phyloP scores from a whole-genome alignment of 2,888 invertebrate species.

The Chironomus tentans region DNA sequence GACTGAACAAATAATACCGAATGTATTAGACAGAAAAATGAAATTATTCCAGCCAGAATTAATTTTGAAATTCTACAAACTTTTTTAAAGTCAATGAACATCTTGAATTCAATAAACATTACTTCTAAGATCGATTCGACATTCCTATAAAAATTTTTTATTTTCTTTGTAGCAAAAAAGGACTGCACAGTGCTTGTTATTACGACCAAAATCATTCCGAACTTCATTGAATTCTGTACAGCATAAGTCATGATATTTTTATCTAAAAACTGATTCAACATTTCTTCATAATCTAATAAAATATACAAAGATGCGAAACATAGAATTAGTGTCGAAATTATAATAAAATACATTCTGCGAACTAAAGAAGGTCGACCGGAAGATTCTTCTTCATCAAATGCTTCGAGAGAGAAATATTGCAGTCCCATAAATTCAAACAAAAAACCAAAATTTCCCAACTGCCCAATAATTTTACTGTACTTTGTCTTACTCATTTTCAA shows the following conservation, averaged over 20 bases:
- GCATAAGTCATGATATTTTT: not conserved
- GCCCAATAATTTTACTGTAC: no score
- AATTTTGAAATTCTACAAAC: no score
- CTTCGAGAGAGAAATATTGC: constrained; percentile 14
- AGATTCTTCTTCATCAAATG: not conserved
- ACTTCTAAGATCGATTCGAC: not conserved
- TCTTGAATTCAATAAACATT: not conserved
- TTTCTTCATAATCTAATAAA: not conserved
- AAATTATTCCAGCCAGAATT: no score
- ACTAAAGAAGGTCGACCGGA: not conserved
- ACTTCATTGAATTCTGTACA: not conserved
- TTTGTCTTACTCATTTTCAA: no score
- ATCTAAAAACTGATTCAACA: not conserved
- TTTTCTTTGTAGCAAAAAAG: not conserved
- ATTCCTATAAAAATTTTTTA: not conserved
- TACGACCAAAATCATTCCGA: not conserved
- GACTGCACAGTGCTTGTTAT: not conserved
- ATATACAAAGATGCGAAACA: not conserved
- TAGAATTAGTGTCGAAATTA: not conserved
- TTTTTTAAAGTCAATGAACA: no score
- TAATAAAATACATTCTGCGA: not conserved
- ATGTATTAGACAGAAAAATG: not conserved
- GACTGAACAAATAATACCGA: not conserved
- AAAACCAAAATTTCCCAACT: no score
- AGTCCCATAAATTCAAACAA: constrained; percentile 3